Evolutionary conservation across 64 coral and sea anemone species (phyloP).

Genomic region (Orbicella faveolata): DNA sequence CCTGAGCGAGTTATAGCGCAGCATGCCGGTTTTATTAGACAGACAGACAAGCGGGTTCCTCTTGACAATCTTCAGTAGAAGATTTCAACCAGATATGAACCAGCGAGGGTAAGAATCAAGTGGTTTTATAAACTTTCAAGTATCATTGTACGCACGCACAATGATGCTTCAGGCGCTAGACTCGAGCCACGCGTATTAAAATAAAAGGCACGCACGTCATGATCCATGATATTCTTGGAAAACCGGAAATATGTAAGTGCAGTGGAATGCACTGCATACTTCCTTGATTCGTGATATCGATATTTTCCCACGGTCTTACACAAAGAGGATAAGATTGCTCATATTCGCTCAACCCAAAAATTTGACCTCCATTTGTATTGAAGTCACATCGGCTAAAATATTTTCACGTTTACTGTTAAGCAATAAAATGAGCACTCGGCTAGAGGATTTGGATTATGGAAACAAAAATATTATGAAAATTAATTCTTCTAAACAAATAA

Average conservation of each 20-base stretch:
- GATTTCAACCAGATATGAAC: background rate
- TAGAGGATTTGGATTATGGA: background rate
- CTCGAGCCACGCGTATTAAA: too few relatives aligned
- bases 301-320: slow-evolving; percentile 33
- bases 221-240: slow-evolving; percentile 1
- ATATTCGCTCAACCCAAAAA: slow-evolving; percentile 22
- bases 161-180: background rate
- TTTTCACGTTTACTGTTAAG: slow-evolving; percentile 6
- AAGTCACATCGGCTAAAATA: background rate
- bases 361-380: slow-evolving; percentile 41
- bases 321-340: slow-evolving; percentile 20
- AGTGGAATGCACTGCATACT: slow-evolving; percentile 17
- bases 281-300: background rate
- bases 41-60: background rate
- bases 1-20: background rate
- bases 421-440: background rate
- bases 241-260: slow-evolving; percentile 37
- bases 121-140: background rate
- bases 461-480: slow-evolving; percentile 23
- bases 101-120: background rate
- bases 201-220: background rate
- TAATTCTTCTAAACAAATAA: background rate
- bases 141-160: background rate
- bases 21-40: background rate
- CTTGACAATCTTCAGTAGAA: background rate